A percentile compares a stretch with the other conserved stretches of the same genome.
Evolutionary conservation across 1,140 invertebrate genomes (phyloP).

Genomic region (Drosophila pachea): DNA sequence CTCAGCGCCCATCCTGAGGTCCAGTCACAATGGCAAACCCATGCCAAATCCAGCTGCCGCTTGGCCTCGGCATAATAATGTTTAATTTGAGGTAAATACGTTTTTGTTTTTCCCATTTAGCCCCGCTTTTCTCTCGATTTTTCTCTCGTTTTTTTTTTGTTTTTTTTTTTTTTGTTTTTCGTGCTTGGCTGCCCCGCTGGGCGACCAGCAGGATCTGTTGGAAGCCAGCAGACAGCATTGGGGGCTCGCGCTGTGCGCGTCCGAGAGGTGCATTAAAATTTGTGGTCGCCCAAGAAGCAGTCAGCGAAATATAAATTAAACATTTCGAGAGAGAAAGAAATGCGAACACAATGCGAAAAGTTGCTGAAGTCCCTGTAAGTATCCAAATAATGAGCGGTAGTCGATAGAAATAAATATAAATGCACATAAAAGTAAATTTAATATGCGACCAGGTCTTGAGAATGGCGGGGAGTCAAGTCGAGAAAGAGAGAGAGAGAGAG

Average conservation of each 20-base stretch:
- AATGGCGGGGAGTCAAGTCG: slow-evolving; percentile 1
- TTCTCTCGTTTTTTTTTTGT: background rate
- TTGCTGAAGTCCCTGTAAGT: slow-evolving; percentile 16
- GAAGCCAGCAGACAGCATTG: slow-evolving; percentile 6
- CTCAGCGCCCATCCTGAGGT: slow-evolving; percentile 10
- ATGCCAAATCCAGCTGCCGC: background rate
- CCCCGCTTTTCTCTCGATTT: slow-evolving; percentile 2
- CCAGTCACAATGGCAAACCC: slow-evolving; percentile 15
- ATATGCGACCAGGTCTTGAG: background rate
- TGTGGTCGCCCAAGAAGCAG: slow-evolving; percentile 16
- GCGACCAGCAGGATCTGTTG: slow-evolving; percentile 24
- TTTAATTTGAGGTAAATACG: slow-evolving; percentile 78
- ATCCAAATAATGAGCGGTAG: slow-evolving; percentile 3
- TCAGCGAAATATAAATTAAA: slow-evolving; percentile 52
- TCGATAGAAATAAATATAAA: slow-evolving; percentile 16
- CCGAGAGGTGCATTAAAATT: slow-evolving; percentile 63
- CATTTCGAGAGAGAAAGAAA: slow-evolving; percentile 24
- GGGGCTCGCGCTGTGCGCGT: slow-evolving; percentile 14
- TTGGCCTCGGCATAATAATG: slow-evolving; percentile 69
- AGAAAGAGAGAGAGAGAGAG: background rate
- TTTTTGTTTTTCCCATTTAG: slow-evolving; percentile 64
- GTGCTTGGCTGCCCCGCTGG: slow-evolving; percentile 37
- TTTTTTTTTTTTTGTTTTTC: slow-evolving; percentile 12
- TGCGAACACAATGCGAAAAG: background rate
- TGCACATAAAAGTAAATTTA: slow-evolving; percentile 8